A percentile compares a stretch with the other conserved stretches of the same genome.
These are phyloP conservation scores for Octopus bimaculoides DNA, from an alignment of 1,140 invertebrate genomes.

Conservation along the genomic window DNA sequence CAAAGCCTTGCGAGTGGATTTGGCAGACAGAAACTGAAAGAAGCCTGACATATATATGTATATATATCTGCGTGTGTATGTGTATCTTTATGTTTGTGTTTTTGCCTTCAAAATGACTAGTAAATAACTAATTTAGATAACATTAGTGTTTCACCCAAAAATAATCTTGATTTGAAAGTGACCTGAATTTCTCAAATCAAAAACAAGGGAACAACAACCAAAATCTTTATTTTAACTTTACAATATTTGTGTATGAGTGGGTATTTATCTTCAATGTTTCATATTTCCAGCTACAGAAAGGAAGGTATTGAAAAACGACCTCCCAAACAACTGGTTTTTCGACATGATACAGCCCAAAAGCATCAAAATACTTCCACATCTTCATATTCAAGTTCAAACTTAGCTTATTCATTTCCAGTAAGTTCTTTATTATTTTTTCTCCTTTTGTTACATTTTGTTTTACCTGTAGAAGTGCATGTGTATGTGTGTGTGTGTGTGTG, in stretches of 20 bases:
- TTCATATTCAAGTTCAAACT: background rate
- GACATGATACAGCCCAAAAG: slow-evolving; percentile 16
- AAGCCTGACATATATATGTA: too few relatives aligned
- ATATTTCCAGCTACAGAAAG: slow-evolving; percentile 65
- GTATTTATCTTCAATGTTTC: too few relatives aligned
- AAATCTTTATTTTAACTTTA: background rate
- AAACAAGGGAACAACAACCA: background rate
- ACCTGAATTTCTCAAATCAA: background rate
- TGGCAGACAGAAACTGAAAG: too few relatives aligned
- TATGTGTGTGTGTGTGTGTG: background rate
- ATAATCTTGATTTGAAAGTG: background rate
- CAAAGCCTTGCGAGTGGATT: too few relatives aligned
- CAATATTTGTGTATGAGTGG: too few relatives aligned
- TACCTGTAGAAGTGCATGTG: background rate
- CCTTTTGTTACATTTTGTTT: background rate
- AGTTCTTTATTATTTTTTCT: background rate
- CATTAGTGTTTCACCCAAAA: too few relatives aligned
- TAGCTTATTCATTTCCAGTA: background rate
- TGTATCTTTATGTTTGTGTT: too few relatives aligned
- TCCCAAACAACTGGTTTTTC: slow-evolving; percentile 26
- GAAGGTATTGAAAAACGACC: slow-evolving; percentile 68
- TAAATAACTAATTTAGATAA: too few relatives aligned
- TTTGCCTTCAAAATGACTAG: too few relatives aligned
- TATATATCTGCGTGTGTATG: too few relatives aligned
- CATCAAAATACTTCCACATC: too few relatives aligned